Evolutionary conservation across 2,888 invertebrate genomes (phyloP), one percentile per base, ranked within the genome.

Genomic region (Eurytoma californica): DNA sequence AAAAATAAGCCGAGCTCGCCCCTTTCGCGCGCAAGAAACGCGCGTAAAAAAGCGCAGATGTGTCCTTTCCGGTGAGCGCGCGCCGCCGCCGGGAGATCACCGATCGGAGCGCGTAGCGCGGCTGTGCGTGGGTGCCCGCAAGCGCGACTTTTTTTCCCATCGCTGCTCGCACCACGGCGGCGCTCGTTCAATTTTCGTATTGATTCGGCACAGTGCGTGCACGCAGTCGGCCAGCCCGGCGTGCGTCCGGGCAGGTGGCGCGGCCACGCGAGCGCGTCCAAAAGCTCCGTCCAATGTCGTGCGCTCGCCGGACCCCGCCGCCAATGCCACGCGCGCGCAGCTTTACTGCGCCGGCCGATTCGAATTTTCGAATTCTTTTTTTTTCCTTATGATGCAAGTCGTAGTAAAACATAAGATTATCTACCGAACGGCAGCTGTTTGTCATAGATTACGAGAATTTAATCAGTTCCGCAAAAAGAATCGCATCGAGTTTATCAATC

Each of bases 231-330:
- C 53, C 76, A 47, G 55, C 20, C 77, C 60, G 80, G 57, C 79
- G 82, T 82, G 81, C 63, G 76, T 70, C 39, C 39, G 79, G 77
- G 82, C 83, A 83, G 80, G 85, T 85, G 86, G 85, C 87, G 86
- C 85, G 83, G 84, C 84, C 86, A 82, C 81, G 83, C 84, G 87
- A 82, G 76, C 81, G 85, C 83, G 83, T 83, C 82, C 80, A 82
- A 80, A 87, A 86, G 80, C 84, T 84, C 60, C 24, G 82, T 80
- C 39, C 83, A 83, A 84, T 85, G 82, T 80, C 85, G 83, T 83
- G 20, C 51, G 55, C 16, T 5, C 14, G 16, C 63, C 16, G 53
- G 9, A 9, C 39, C 39, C 9, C 9, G 7, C 82, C 79, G 83
- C 81, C 82, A 79, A 72, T 58, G 72, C 60, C 61, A 39, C 39